These are phyloP conservation scores for Gephyroberyx darwinii DNA, from an alignment of 2,797 vertebrate species.

Conservation along the genomic window DNA sequence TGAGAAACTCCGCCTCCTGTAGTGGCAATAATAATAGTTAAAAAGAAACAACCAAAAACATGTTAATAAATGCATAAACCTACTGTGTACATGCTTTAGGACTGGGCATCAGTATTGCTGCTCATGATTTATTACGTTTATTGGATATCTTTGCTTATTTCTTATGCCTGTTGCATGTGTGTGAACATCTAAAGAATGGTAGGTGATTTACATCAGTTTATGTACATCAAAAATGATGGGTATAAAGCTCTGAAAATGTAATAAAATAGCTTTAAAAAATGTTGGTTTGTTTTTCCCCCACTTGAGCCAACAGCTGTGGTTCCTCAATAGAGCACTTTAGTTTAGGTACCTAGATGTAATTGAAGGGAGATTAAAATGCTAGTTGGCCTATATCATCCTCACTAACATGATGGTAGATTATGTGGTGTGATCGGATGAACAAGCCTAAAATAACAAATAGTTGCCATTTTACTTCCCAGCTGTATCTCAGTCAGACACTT, in stretches of 20 bases:
- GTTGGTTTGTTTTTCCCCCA: no score
- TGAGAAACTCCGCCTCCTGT: slow-evolving; percentile 10
- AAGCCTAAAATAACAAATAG: no score
- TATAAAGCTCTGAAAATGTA: slow-evolving; percentile 30
- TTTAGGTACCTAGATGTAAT: no score
- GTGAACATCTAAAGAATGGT: neutral
- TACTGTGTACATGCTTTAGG: neutral
- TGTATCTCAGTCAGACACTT: no score
- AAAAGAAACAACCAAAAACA: slow-evolving; percentile 52
- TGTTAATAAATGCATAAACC: slow-evolving; percentile 10
- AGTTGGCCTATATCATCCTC: no score
- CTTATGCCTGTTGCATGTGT: neutral
- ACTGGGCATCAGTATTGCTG: neutral
- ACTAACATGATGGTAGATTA: no score
- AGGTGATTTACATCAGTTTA: neutral
- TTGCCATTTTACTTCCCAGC: no score
- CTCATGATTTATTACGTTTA: slow-evolving; percentile 1
- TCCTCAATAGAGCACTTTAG: no score
- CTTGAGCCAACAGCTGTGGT: no score
- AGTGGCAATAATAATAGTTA: neutral
- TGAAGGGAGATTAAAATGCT: no score
- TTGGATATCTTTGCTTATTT: neutral
- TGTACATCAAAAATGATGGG: neutral
- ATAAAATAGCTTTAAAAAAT: slow-evolving; percentile 38
- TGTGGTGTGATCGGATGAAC: no score